Base-by-base conservation (phyloP, 2,797 vertebrate species). In the Karalla daura region DNA sequence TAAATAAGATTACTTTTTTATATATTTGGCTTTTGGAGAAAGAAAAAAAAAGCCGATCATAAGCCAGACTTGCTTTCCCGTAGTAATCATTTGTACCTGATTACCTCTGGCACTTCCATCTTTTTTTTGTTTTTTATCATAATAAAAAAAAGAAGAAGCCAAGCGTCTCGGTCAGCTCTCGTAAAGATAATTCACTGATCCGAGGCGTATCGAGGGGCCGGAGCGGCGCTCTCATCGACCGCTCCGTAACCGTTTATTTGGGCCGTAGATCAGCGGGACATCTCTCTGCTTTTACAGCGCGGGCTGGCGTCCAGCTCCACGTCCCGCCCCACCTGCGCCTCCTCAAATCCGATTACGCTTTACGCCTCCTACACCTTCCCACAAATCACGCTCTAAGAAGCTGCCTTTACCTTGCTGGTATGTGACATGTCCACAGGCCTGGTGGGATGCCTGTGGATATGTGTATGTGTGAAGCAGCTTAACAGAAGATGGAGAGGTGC, bases 311-410 rank as follows among this genome's bases (percentile, higher is more conserved):
- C 15, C 52, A 41, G 65, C 36, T 32, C 59, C 11, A 54, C 46
- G 10, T 41, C 18, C 47, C 39, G 15, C 14, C 5, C 25, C 28
- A 53, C 47, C 36, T 24, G 53, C 3, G 23, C 25, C 5, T 61
- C 10, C 1, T 79, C 70, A 74, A 39, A 66, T 56, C 49, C 63
- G 37, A 75, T 52, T 39, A 20, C 14, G 3, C 10, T 79, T 76
- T 71, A 65, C 43, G 27, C 50, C 30, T 58, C 62, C 28, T 43
- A 41, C 2, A 9, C 5, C 40, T 69, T 30, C 64, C 60, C 58
- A 32, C 36, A 70, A 77, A 72, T 82, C 40, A 70, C 60, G 25
- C 47, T 64, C 35, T n/a, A n/a, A n/a, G n/a, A n/a, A n/a, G n/a
- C n/a, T n/a, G n/a, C n/a, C n/a, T n/a, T n/a, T n/a, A n/a, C n/a